Percentiles rank a stretch among this genome's conserved stretches.
phyloP scores from a whole-genome alignment of 2,888 invertebrate species.

The Cephonodes hylas region DNA sequence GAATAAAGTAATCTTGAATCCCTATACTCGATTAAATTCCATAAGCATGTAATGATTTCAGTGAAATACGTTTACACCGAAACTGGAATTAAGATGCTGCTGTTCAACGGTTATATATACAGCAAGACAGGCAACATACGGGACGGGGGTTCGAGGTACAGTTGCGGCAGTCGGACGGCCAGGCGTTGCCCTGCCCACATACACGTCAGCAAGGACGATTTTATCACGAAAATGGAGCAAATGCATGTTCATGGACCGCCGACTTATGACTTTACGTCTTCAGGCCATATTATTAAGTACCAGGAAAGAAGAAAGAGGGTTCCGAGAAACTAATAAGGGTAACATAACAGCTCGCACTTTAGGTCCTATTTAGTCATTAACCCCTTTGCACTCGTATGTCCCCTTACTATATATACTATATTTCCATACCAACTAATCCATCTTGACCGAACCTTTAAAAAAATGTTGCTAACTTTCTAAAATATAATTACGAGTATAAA shows the following conservation, averaged over 20 bases:
- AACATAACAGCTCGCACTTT: no score
- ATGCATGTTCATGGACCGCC: constrained; percentile 21
- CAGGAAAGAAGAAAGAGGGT: neutral
- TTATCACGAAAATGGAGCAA: constrained; percentile 8
- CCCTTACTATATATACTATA: no score
- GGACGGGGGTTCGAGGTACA: constrained; percentile 14
- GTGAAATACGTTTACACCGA: constrained; percentile 20
- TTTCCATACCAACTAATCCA: no score
- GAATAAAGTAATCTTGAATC: no score
- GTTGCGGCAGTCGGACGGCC: constrained; percentile 6
- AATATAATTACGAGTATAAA: no score
- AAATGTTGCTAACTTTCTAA: no score
- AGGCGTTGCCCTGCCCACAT: constrained; percentile 18
- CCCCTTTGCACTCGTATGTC: no score
- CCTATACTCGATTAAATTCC: no score
- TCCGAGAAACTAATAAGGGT: no score
- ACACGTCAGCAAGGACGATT: constrained; percentile 7
- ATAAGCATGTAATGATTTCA: no score
- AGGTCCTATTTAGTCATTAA: no score
- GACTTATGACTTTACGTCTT: neutral
- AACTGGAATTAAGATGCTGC: constrained; percentile 19
- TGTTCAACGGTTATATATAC: constrained; percentile 22
- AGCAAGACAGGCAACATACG: constrained; percentile 16
- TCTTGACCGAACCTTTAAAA: no score
- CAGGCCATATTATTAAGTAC: neutral